These are phyloP conservation scores for Stylophora pistillata DNA, from an alignment of 64 coral and sea anemone genomes.

Conservation along the genomic window DNA sequence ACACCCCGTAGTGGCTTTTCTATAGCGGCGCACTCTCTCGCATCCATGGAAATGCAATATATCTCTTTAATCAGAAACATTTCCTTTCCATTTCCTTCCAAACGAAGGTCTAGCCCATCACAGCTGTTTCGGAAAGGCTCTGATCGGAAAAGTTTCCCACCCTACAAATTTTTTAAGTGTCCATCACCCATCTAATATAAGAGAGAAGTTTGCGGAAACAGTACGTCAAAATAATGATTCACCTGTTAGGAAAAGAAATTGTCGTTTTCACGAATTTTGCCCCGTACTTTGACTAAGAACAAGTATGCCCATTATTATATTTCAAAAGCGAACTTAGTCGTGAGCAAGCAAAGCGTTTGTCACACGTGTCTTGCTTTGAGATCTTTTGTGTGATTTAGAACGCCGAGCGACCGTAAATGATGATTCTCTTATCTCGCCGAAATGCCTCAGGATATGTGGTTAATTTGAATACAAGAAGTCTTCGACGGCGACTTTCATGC, in stretches of 20 bases:
- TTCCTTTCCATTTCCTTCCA: constrained; percentile 45
- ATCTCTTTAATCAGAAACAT: constrained; percentile 49
- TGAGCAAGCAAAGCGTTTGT: background rate
- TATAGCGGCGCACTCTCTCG: constrained; percentile 5
- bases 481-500: constrained; percentile 27
- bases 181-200: constrained; percentile 36
- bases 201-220: constrained; percentile 30
- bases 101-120: constrained; percentile 6
- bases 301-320: background rate
- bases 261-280: background rate
- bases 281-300: background rate
- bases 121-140: constrained; percentile 45
- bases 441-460: constrained; percentile 91
- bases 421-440: constrained; percentile 74
- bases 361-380: constrained; percentile 47
- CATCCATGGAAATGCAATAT: constrained; percentile 37
- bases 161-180: constrained; percentile 37
- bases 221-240: constrained; percentile 40
- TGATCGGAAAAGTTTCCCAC: constrained; percentile 37
- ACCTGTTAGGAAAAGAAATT: constrained; percentile 32
- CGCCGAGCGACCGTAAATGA: constrained; percentile 48
- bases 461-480: constrained; percentile 74
- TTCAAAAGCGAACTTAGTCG: background rate
- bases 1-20: constrained; percentile 1
- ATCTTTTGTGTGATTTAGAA: constrained; percentile 44